Conservation (phyloP, 1,140 invertebrate species). For the Lucilia sericata region DNA sequence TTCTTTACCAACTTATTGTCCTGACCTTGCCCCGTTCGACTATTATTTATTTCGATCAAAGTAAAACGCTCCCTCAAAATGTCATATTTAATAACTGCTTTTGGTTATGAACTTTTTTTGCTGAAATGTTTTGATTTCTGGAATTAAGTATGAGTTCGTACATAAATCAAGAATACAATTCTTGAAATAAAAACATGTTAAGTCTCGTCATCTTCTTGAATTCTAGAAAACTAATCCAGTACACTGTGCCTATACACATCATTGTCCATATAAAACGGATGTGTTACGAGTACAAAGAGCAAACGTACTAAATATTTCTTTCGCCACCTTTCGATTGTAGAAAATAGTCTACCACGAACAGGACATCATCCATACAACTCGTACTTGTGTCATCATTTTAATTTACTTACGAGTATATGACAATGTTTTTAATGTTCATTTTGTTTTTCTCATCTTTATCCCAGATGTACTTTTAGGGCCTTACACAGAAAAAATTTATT, state of each 20-base stretch:
- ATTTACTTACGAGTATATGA: constrained; percentile 17
- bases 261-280: background rate
- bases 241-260: background rate
- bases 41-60: too few species aligned
- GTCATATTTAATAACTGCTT: too few species aligned
- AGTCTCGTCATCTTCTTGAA: too few species aligned
- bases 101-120: too few species aligned
- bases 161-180: too few species aligned
- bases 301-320: background rate
- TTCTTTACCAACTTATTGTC: too few species aligned
- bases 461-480: background rate
- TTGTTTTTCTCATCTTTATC: background rate
- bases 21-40: too few species aligned
- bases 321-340: background rate
- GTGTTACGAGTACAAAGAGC: background rate
- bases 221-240: too few species aligned
- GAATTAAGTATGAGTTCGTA: too few species aligned
- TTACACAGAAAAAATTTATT: background rate
- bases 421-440: background rate
- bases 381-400: background rate
- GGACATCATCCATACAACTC: background rate
- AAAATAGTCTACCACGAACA: background rate
- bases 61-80: too few species aligned
- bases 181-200: too few species aligned
- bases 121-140: too few species aligned